phyloP scores from a whole-genome alignment of 2,113 vertebrate species.

The Leptodactylus fuscus region DNA sequence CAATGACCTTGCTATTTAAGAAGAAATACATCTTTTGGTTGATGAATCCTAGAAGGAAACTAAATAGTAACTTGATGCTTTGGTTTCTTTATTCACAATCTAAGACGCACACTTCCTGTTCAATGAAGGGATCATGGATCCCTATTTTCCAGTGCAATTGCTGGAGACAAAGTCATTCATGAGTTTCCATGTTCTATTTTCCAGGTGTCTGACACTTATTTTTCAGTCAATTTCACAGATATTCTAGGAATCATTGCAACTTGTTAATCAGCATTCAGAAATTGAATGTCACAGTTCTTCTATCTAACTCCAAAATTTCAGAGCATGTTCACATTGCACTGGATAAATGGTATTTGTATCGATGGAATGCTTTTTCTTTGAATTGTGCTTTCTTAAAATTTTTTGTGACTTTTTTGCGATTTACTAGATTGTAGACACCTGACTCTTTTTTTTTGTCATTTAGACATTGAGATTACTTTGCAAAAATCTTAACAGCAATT shows the following conservation, averaged over 20 bases:
- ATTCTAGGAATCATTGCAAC: slow-evolving; percentile 39
- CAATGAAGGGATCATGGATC: slow-evolving; percentile 47
- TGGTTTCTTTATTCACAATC: slow-evolving; percentile 23
- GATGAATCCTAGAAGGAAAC: not conserved
- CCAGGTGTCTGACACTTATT: slow-evolving; percentile 48
- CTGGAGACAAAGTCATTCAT: slow-evolving; percentile 28
- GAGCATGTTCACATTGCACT: slow-evolving; percentile 27
- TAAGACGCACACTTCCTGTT: slow-evolving; percentile 4
- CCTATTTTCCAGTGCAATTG: slow-evolving; percentile 49
- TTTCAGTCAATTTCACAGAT: slow-evolving; percentile 49
- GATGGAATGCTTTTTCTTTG: slow-evolving; percentile 1
- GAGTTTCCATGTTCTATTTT: slow-evolving; percentile 47
- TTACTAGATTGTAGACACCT: slow-evolving; percentile 27
- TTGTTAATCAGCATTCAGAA: slow-evolving; percentile 44
- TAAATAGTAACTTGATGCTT: slow-evolving; percentile 27
- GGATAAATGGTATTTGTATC: slow-evolving; percentile 27
- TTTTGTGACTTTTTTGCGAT: not conserved
- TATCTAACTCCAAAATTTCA: slow-evolving; percentile 34
- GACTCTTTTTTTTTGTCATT: not conserved
- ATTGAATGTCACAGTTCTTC: slow-evolving; percentile 29
- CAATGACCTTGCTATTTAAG: not conserved
- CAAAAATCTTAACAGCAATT: slow-evolving; percentile 17
- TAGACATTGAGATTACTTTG: slow-evolving; percentile 10
- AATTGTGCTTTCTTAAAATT: slow-evolving; percentile 28
- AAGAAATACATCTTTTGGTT: slow-evolving; percentile 1